Evolutionary conservation across 92 coral and sea anemone genomes (phyloP), one percentile per base, ranked within the genome.

Genomic region (Phenganax marumi): DNA sequence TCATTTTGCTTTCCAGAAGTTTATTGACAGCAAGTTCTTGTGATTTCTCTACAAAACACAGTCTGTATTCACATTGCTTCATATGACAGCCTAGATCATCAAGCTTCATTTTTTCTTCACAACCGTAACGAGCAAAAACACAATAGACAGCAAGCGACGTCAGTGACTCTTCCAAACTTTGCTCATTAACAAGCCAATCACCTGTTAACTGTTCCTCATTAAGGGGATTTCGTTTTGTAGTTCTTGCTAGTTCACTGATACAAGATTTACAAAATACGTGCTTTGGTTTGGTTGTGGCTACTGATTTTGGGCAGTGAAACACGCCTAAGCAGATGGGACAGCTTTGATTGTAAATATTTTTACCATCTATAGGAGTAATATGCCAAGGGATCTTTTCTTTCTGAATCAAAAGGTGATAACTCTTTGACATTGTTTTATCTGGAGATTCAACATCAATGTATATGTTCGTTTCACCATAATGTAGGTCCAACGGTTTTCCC

Each of bases 231-330:
- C 78, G 91, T 73, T 95, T 95, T 58, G 97, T 92, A 12, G 98
- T 95, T 43, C 97, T 93, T 1, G 98, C 92, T 16, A 91, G 79
- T 72, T 95, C 97, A 82, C 92, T 90, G 50, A 95, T 89, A 53
- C 98, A 95, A 12, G 91, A 61, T 83, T 90, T 95, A 79, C 98
- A 95, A 69, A 89, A 95, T 18, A 95, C 87, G 80, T 91, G 97
- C 61, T 91, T 93, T 2, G 95, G 84, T n/a, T 81, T 72, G 58
- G 90, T 91, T 21, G 73, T 84, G 9, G 86, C 75, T 65, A 92
- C 89, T 18, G 98, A 92, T 66, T 92, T 95, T 0, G 98, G 97
- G 13, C 97, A 88, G 68, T 92, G 85, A 23, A 91, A 82, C 52
- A 89, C 64, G 12, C 92, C 93, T 19, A 95, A 76, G 77, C 98